These are phyloP conservation scores for Dendrolimus houi DNA, from an alignment of 2,888 invertebrate species.

Conservation along the genomic window DNA sequence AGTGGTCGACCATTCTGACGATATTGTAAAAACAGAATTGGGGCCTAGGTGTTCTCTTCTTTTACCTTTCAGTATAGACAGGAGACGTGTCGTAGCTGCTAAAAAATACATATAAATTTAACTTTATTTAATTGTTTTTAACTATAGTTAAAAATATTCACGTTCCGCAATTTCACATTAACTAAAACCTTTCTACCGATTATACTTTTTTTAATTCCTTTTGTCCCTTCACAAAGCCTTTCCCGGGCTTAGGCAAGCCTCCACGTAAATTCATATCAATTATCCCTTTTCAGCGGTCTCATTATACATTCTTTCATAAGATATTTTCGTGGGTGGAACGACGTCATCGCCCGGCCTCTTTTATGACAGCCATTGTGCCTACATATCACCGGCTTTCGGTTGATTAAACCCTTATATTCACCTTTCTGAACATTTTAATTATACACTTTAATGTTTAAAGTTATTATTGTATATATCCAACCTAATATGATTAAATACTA, in stretches of 20 bases:
- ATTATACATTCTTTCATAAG: constrained; percentile 64
- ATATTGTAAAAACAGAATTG: no score
- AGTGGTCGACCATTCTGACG: no score
- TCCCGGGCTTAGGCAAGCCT: constrained; percentile 29
- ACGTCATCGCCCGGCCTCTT: not conserved
- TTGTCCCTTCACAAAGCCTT: constrained; percentile 51
- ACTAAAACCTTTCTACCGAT: constrained; percentile 2
- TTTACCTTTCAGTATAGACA: no score
- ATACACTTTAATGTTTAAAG: not conserved
- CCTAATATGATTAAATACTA: no score
- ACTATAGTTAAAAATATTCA: not conserved
- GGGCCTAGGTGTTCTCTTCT: no score
- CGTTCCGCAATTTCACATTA: not conserved
- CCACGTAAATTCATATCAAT: constrained; percentile 61
- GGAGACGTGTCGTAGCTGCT: no score
- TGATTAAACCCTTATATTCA: not conserved
- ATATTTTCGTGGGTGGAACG: constrained; percentile 33
- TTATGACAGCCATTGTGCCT: not conserved
- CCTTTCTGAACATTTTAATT: not conserved
- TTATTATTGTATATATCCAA: not conserved
- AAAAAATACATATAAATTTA: no score
- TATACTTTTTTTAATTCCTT: constrained; percentile 58
- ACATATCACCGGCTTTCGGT: not conserved
- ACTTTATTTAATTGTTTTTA: no score
- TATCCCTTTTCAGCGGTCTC: constrained; percentile 46